Base-by-base conservation (phyloP, 2,113 vertebrate genomes). In the Callipepla squamata region DNA sequence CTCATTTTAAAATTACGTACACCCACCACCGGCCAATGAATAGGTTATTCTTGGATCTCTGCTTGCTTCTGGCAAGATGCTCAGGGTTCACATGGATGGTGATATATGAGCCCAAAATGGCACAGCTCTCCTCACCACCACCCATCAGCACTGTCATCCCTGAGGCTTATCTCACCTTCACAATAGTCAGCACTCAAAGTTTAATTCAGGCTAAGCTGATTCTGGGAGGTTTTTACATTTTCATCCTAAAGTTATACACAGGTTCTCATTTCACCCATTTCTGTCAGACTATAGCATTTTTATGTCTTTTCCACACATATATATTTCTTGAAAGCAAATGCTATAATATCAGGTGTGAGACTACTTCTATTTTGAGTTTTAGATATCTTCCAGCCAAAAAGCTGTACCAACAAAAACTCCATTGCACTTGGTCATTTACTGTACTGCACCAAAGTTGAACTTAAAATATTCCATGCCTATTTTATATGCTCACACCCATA, bases 281-380 rank as follows among this genome's bases (percentile, higher is more conserved):
- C 96, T 23, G 25, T 84, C 0, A 2, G 80, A 55, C 92, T 96
- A 75, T 51, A 92, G 87, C 78, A 79, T 90, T 96, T 96, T 96
- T 95, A 97, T 85, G 26, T 92, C 91, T 97, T 97, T 97, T 97
- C 97, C 90, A 97, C 86, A 5, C 28, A 5, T 89, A 90, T 42
- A 32, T 38, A 89, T 78, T 95, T 95, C 81, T 93, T 89, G 78
- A 94, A 84, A 96, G 94, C 61, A 95, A 94, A 95, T 85, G 85
- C 93, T 90, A 93, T 96, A 97, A 97, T 96, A 97, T 96, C 96
- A 96, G 95, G 94, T 94, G 90, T 59, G 79, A 90, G 59, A 77
- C 91, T 97, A 92, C 69, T 93, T 95, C 95, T 97, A 96, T 87
- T 93, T 92, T 95, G 79, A 95, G 93, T 85, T 73, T 84, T 74